Percentiles rank a stretch among this genome's conserved stretches.
These are phyloP conservation scores for Trachelus stipa DNA, from an alignment of 2,888 invertebrate genomes.

Conservation along the genomic window DNA sequence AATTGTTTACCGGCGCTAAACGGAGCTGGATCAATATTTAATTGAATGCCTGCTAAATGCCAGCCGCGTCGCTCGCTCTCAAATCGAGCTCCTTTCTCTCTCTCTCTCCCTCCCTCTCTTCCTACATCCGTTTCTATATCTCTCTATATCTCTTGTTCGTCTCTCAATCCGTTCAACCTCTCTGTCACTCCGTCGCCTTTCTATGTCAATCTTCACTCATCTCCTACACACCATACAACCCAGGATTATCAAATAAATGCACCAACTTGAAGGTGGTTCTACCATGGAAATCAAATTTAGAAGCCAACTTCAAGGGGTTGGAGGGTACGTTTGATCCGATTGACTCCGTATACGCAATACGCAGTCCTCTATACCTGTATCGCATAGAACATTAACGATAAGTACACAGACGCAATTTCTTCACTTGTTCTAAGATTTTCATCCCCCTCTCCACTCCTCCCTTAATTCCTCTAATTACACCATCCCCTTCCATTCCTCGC, in stretches of 20 bases:
- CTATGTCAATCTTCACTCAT: not conserved
- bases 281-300: not conserved
- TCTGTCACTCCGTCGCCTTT: slow-evolving; percentile 33
- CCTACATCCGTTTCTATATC: slow-evolving; percentile 17
- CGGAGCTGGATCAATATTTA: slow-evolving; percentile 63
- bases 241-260: no score
- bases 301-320: not conserved
- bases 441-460: not conserved
- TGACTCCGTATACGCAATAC: no score
- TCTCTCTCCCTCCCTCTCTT: slow-evolving; percentile 6
- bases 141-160: slow-evolving; percentile 3
- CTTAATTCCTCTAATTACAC: not conserved
- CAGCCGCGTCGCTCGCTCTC: slow-evolving; percentile 53
- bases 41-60: slow-evolving; percentile 63
- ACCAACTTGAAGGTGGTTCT: no score
- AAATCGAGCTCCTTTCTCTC: slow-evolving; percentile 43
- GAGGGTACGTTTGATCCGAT: not conserved
- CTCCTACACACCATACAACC: no score
- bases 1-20: slow-evolving; percentile 64
- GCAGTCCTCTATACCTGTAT: not conserved
- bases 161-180: slow-evolving; percentile 29
- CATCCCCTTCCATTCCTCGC: not conserved
- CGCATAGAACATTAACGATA: not conserved
- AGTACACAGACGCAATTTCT: not conserved
- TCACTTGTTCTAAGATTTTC: not conserved